Evolutionary conservation across 2,113 vertebrate genomes (phyloP).

Genomic region (Crotalus viridis): DNA sequence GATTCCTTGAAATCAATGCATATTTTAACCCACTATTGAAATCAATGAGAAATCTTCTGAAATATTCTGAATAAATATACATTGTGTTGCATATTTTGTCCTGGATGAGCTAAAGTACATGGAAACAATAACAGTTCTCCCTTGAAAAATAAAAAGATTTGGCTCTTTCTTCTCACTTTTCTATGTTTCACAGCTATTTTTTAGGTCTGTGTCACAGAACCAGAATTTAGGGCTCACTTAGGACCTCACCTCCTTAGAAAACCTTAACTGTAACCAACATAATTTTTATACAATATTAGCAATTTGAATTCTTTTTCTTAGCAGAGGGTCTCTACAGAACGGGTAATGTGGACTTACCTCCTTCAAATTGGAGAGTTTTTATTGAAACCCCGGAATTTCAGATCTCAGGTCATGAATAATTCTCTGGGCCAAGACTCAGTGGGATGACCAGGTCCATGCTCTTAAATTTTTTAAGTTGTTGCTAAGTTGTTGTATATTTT

Average conservation of each 20-base stretch:
- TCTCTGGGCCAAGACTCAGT: neutral
- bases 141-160: neutral
- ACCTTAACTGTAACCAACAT: neutral
- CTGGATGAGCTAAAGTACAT: neutral
- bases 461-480: neutral
- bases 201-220: neutral
- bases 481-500: neutral
- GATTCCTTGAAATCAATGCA: neutral
- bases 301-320: neutral
- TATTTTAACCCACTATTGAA: neutral
- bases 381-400: neutral
- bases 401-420: neutral
- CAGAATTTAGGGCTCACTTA: neutral
- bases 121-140: neutral
- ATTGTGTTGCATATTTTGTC: neutral
- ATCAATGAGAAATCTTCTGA: neutral
- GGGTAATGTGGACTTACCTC: neutral
- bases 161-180: neutral
- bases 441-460: neutral
- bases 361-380: neutral
- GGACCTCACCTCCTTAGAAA: neutral
- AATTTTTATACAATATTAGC: neutral
- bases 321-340: neutral
- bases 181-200: neutral
- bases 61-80: neutral